These are phyloP conservation scores for Sebastes jordani DNA, from an alignment of 2,797 vertebrate species.

Conservation along the genomic window DNA sequence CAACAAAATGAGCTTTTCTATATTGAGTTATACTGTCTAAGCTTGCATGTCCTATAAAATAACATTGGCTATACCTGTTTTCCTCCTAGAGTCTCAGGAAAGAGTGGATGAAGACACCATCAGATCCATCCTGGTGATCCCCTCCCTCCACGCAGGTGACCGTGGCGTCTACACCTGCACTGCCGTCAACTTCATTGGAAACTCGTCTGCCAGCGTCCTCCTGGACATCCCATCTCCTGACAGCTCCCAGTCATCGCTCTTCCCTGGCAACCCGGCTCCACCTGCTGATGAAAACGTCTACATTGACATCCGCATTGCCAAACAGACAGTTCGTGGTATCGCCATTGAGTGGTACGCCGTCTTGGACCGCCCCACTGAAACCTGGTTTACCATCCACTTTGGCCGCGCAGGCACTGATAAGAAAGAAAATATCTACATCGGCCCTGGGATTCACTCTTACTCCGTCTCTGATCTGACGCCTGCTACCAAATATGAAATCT, in stretches of 20 bases:
- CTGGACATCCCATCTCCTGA: conserved; percentile 71
- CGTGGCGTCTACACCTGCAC: conserved; percentile 88
- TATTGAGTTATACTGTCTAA: neutral
- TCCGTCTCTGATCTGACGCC: conserved; percentile 87
- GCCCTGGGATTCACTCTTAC: conserved; percentile 89
- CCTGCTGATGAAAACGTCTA: conserved; percentile 77
- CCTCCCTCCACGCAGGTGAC: conserved; percentile 77
- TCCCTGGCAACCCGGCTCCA: conserved; percentile 23
- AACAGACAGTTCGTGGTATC: conserved; percentile 89
- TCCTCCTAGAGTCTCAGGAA: conserved; percentile 81
- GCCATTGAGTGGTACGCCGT: conserved; percentile 87
- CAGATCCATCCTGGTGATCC: conserved; percentile 86
- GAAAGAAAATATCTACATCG: conserved; percentile 87
- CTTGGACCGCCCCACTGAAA: conserved; percentile 80
- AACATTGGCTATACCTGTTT: neutral
- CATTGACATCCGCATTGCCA: conserved; percentile 88
- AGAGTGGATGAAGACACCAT: conserved; percentile 83
- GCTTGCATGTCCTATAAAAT: neutral
- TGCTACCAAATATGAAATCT: conserved; percentile 91
- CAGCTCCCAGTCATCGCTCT: conserved; percentile 26
- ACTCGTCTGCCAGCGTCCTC: conserved; percentile 75
- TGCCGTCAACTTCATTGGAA: conserved; percentile 89
- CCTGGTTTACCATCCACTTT: conserved; percentile 90
- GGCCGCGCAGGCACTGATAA: conserved; percentile 75
- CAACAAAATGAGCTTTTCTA: neutral